Percentiles rank a stretch among this genome's conserved stretches.
These are phyloP conservation scores for Ichneumoninae sp. DNA, from an alignment of 2,888 invertebrate species.

Conservation along the genomic window DNA sequence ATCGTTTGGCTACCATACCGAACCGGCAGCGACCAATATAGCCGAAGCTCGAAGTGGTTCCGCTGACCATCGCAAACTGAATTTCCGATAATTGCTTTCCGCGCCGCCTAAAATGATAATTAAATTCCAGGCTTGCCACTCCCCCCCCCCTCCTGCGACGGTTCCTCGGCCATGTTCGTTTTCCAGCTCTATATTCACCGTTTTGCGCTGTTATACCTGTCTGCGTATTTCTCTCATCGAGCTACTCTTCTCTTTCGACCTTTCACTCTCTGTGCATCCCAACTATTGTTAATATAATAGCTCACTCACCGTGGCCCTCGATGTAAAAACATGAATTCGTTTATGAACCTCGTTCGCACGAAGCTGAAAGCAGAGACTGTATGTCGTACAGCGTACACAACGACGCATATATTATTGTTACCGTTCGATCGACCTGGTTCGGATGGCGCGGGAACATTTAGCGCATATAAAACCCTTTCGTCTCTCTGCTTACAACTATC, in stretches of 20 bases:
- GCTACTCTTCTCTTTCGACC: constrained; percentile 17
- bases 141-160: constrained; percentile 5
- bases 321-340: constrained; percentile 43
- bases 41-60: constrained; percentile 67
- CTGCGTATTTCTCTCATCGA: constrained; percentile 23
- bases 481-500: not conserved
- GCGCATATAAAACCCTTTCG: constrained; percentile 4
- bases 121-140: constrained; percentile 77
- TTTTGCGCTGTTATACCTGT: not conserved
- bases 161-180: constrained; percentile 13
- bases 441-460: not conserved
- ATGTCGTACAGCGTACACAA: not conserved
- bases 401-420: not conserved
- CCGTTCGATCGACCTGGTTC: not conserved
- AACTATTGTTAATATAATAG: constrained; percentile 32
- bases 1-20: constrained; percentile 14
- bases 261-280: not conserved
- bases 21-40: not conserved
- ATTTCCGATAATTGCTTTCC: constrained; percentile 83
- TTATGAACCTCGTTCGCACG: constrained; percentile 32
- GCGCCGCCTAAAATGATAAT: constrained; percentile 82
- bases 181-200: not conserved
- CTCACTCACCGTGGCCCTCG: constrained; percentile 1
- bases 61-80: constrained; percentile 80
- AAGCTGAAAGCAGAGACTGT: constrained; percentile 7